These are phyloP conservation scores for Archips crataeganus DNA, from an alignment of 2,888 invertebrate genomes.

Conservation along the genomic window DNA sequence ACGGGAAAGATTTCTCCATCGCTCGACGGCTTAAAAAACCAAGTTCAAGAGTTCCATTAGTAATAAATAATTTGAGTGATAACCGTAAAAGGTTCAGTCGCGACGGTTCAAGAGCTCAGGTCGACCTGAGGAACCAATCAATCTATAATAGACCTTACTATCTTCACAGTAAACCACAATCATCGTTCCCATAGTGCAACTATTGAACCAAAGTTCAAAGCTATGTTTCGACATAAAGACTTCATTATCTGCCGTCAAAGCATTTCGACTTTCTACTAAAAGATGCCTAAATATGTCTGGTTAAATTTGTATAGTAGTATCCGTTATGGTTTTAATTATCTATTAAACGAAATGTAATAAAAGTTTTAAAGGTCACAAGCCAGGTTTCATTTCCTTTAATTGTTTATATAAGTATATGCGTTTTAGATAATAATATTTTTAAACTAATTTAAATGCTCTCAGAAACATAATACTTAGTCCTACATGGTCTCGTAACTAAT, in stretches of 20 bases:
- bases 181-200: constrained; percentile 39
- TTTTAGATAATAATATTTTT: too few species aligned
- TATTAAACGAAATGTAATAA: background rate
- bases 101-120: constrained; percentile 60
- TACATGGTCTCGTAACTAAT: too few species aligned
- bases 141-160: constrained; percentile 19
- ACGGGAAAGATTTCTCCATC: constrained; percentile 50
- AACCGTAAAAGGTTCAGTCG: constrained; percentile 77
- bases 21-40: constrained; percentile 22
- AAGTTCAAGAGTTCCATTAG: constrained; percentile 62
- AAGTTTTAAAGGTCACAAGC: background rate
- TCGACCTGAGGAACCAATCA: background rate
- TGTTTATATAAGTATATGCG: background rate
- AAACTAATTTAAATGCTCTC: too few species aligned
- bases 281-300: constrained; percentile 27
- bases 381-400: background rate
- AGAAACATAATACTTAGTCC: too few species aligned
- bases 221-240: constrained; percentile 45
- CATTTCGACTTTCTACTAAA: constrained; percentile 35
- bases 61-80: constrained; percentile 78
- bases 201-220: constrained; percentile 65
- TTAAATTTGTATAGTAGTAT: constrained; percentile 8
- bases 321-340: constrained; percentile 12
- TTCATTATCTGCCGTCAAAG: constrained; percentile 43
- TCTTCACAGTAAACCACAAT: constrained; percentile 3